Evolutionary conservation across 2,797 vertebrate species (phyloP).

Genomic region (Chaunax sp.): DNA sequence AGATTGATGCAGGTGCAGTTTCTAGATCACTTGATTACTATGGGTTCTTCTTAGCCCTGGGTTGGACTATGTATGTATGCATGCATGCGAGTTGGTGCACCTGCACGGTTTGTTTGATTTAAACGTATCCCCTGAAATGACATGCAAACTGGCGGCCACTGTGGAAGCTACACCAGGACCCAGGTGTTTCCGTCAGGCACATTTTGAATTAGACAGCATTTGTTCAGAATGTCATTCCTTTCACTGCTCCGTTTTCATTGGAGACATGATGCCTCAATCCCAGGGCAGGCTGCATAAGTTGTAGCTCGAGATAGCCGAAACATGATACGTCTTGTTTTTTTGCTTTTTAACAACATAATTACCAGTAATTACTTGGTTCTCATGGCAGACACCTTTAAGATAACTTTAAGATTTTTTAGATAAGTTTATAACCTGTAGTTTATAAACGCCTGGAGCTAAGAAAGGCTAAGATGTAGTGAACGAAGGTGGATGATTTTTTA

Average conservation of each 20-base stretch:
- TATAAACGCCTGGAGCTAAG: too few relatives aligned
- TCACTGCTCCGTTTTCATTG: slow-evolving; percentile 17
- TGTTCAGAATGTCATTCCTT: slow-evolving; percentile 35
- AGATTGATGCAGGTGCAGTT: slow-evolving; percentile 10
- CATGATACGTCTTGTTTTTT: too few relatives aligned
- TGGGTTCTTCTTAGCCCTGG: slow-evolving; percentile 22
- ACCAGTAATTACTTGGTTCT: too few relatives aligned
- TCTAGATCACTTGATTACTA: slow-evolving; percentile 19
- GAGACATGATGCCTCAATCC: slow-evolving; percentile 24
- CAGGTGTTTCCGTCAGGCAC: slow-evolving; percentile 61
- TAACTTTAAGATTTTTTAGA: too few relatives aligned
- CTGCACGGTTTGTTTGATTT: not conserved
- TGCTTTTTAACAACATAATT: too few relatives aligned
- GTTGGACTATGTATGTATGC: too few relatives aligned
- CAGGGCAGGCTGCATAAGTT: slow-evolving; percentile 14
- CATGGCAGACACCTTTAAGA: too few relatives aligned
- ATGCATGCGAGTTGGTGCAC: not conserved
- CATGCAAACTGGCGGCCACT: slow-evolving; percentile 29
- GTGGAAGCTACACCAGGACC: slow-evolving; percentile 50
- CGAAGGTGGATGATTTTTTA: too few relatives aligned
- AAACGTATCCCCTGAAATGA: slow-evolving; percentile 45
- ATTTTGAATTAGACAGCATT: slow-evolving; percentile 33
- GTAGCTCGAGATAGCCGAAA: too few relatives aligned
- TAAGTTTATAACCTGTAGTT: too few relatives aligned
- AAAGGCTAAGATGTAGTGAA: too few relatives aligned